These are phyloP conservation scores for Punctoribates punctum DNA, from an alignment of 2,888 invertebrate species.

Conservation along the genomic window DNA sequence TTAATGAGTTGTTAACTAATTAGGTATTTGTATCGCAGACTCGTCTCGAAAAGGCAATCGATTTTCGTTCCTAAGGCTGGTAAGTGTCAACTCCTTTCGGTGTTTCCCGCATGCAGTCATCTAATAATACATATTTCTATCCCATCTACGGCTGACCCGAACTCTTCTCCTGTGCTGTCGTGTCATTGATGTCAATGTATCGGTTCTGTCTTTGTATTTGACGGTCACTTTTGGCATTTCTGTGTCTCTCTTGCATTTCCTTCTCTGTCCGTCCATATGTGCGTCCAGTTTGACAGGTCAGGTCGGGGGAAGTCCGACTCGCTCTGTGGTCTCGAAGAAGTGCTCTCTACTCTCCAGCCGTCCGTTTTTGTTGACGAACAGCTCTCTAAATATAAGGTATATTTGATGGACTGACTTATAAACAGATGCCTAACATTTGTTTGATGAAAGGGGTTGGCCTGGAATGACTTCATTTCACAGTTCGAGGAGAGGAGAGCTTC, in stretches of 20 bases:
- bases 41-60: constrained; percentile 25
- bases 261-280: constrained; percentile 48
- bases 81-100: constrained; percentile 50
- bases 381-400: constrained; percentile 57
- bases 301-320: constrained; percentile 58
- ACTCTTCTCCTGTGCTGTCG: neutral
- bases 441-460: constrained; percentile 52
- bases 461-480: constrained; percentile 54
- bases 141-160: neutral
- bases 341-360: constrained; percentile 57
- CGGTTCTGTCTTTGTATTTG: constrained; percentile 13
- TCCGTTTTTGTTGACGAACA: constrained; percentile 59
- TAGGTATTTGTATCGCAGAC: neutral
- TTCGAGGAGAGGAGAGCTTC: constrained; percentile 46
- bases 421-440: neutral
- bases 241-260: constrained; percentile 21
- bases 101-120: constrained; percentile 18
- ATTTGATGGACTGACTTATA: neutral
- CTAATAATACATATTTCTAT: constrained; percentile 21
- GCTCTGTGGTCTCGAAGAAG: constrained; percentile 57
- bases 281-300: constrained; percentile 57
- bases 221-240: constrained; percentile 41
- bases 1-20: neutral
- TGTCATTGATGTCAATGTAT: constrained; percentile 26
- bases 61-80: constrained; percentile 55